These are phyloP conservation scores for Elysia crispata DNA, from an alignment of 2,888 invertebrate genomes.

Conservation along the genomic window DNA sequence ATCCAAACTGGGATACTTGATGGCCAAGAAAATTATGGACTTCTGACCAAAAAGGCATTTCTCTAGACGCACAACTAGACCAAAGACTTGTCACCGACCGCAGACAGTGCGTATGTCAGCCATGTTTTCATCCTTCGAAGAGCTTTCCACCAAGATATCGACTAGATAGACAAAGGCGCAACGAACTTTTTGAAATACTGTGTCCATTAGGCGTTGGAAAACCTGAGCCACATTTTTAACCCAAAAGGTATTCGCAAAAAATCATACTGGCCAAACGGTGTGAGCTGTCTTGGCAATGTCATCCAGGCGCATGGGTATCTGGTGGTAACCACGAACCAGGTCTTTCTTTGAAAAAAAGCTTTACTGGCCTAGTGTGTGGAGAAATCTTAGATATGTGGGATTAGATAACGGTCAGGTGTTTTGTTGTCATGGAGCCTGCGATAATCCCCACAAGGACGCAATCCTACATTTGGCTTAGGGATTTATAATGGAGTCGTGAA, in stretches of 20 bases:
- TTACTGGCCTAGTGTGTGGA: too few relatives aligned
- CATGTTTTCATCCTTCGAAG: not conserved
- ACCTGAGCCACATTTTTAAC: conserved; percentile 30
- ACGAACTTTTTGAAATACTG: not conserved
- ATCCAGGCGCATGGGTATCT: conserved; percentile 27
- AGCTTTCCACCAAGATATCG: not conserved
- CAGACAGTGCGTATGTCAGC: not conserved
- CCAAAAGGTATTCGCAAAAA: conserved; percentile 33
- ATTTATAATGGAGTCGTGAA: conserved; percentile 10
- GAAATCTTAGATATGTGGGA: conserved; percentile 38
- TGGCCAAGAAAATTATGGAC: not conserved
- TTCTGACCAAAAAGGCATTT: not conserved
- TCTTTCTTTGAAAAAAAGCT: conserved; percentile 34
- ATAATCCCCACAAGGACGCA: not conserved
- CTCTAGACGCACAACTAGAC: not conserved
- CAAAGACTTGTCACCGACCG: not conserved
- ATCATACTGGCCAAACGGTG: conserved; percentile 23
- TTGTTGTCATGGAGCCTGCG: conserved; percentile 13
- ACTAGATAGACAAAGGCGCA: conserved; percentile 4
- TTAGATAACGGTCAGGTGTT: conserved; percentile 27
- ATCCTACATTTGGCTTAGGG: not conserved
- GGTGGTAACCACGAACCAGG: conserved; percentile 33
- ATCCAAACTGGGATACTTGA: not conserved
- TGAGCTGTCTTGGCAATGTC: conserved; percentile 12
- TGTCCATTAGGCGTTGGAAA: conserved; percentile 32